phyloP scores from a whole-genome alignment of 2,888 invertebrate genomes.

The Psococerastis gibbosa region DNA sequence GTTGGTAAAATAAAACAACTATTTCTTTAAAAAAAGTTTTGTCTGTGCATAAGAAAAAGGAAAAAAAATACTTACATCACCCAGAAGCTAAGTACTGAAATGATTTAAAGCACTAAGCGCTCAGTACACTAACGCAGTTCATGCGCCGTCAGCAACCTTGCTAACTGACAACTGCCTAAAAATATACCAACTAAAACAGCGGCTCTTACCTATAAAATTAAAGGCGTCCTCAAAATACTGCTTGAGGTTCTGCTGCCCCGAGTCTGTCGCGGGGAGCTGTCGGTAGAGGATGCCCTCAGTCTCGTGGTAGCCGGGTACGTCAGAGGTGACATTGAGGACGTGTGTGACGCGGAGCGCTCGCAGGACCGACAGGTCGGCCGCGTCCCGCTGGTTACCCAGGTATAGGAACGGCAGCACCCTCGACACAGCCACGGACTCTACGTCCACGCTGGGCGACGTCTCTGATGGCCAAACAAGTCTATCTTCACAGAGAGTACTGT shows the following conservation, averaged over 20 bases:
- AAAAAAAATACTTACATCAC: too few species aligned
- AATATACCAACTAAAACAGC: too few species aligned
- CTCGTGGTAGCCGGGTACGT: slow-evolving; percentile 33
- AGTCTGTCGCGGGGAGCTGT: slow-evolving; percentile 66
- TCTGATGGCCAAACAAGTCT: slow-evolving; percentile 25
- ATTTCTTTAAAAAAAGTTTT: too few species aligned
- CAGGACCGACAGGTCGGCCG: slow-evolving; percentile 47
- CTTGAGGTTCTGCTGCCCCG: slow-evolving; percentile 65
- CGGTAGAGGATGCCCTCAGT: slow-evolving; percentile 46
- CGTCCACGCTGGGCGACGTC: slow-evolving; percentile 19
- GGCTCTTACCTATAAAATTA: slow-evolving; percentile 59
- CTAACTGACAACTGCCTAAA: too few species aligned
- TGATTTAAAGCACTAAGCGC: too few species aligned
- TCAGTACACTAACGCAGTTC: too few species aligned
- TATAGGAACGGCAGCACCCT: slow-evolving; percentile 61
- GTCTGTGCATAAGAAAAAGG: too few species aligned
- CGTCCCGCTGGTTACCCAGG: slow-evolving; percentile 66
- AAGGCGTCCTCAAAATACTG: slow-evolving; percentile 78
- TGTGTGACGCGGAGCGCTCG: slow-evolving; percentile 47
- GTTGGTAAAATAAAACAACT: too few species aligned
- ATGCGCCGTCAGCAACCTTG: too few species aligned
- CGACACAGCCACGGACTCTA: slow-evolving; percentile 38
- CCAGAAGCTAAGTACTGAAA: too few species aligned
- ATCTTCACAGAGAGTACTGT: slow-evolving; percentile 54
- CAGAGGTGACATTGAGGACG: slow-evolving; percentile 60